Evolutionary conservation across 2,888 invertebrate species (phyloP).

Genomic region (Boloria euphrosyne): DNA sequence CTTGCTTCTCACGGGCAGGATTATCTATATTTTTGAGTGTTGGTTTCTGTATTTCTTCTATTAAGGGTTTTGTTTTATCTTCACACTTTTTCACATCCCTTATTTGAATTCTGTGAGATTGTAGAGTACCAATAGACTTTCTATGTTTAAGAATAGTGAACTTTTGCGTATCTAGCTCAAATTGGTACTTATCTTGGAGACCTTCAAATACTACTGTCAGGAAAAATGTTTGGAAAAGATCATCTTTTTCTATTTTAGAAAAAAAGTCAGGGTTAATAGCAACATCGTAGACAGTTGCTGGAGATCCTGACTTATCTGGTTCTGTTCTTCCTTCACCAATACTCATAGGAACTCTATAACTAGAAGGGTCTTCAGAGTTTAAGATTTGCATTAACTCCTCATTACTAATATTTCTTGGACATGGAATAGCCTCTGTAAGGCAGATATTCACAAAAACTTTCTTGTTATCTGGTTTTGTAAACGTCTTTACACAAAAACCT

Average conservation of each 20-base stretch:
- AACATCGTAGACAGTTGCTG: constrained; percentile 90
- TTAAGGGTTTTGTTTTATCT: constrained; percentile 67
- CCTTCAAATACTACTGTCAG: constrained; percentile 90
- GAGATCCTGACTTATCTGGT: constrained; percentile 88
- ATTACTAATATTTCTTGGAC: constrained; percentile 87
- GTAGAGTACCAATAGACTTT: constrained; percentile 87
- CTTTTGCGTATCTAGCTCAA: constrained; percentile 85
- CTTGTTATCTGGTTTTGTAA: constrained; percentile 83
- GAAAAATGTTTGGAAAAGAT: constrained; percentile 90
- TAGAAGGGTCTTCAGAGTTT: constrained; percentile 85
- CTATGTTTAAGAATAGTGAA: constrained; percentile 87
- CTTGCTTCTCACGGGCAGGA: constrained; percentile 51
- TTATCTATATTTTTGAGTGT: constrained; percentile 41
- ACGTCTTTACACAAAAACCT: constrained; percentile 92
- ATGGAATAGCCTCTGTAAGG: constrained; percentile 88
- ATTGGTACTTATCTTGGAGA: constrained; percentile 87
- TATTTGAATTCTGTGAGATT: constrained; percentile 88
- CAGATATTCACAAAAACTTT: constrained; percentile 95
- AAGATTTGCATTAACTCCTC: constrained; percentile 87
- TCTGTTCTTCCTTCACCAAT: constrained; percentile 91
- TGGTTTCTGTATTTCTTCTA: constrained; percentile 81
- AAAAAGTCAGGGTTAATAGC: constrained; percentile 91
- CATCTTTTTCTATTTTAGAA: constrained; percentile 86
- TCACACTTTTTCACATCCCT: constrained; percentile 82
- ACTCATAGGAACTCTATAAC: constrained; percentile 94